Evolutionary conservation across 2,113 vertebrate species (phyloP), one percentile per base, ranked within the genome.

Genomic region (Thamnophis sirtalis): DNA sequence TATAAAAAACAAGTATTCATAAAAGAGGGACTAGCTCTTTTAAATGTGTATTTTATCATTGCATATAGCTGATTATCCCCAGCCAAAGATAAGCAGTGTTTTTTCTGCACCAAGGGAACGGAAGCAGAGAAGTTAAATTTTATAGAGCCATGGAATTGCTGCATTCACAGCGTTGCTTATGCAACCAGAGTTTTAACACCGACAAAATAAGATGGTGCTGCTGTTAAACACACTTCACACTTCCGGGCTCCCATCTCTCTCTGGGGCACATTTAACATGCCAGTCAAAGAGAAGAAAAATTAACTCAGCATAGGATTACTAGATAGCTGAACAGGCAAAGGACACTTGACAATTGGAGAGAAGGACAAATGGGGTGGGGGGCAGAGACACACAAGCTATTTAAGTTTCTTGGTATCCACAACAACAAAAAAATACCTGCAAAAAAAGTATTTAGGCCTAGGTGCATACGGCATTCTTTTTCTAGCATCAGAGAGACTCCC

Each of bases 251-350:
- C 33, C 54, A 28, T 73, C 91, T 92, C 48, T 73, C 91, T 92
- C 48, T 89, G 73, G 87, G 91, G 91, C 87, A 85, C 73, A 85
- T 80, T 92, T 92, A 92, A 85, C 54, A 60, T 85, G 87, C 87
- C 87, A 89, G 54, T 13, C 28, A 38, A 80, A 89, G 54, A 50
- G 87, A 84, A 48, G 43, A 85, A 92, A 89, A 22, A 55, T 55
- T 28, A 33, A 60, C 87, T 89, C 68, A 60, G 26, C 51, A 48
- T 43, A 80, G 33, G 73, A 80, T 43, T 80, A 80, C 73, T 38
- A 80, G 73, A 80, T 43, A 80, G 17, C 73, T 80, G 73, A 80
- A 21, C 33, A 80, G 7, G 33, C 33, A 38, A 21, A 80, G 15
- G 17, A 80, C 33, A 80, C 73, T 43, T 43, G 17, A 43, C 17